A percentile compares a stretch with the other conserved stretches of the same genome.
phyloP scores from a whole-genome alignment of 2,113 vertebrate species.

The Pampusana beccarii region DNA sequence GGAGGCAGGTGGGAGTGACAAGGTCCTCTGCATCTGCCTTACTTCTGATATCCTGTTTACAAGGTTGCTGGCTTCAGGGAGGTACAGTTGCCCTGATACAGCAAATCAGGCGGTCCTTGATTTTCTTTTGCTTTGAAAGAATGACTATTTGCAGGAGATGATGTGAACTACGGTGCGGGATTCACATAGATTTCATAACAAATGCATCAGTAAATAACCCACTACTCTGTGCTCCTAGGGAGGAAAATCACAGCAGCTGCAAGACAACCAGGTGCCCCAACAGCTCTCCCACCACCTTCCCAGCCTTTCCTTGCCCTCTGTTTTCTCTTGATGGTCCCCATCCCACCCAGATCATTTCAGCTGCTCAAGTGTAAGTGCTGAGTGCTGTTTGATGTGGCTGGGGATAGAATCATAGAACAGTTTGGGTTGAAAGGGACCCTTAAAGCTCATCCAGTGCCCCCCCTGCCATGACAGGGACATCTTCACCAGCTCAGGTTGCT shows the following conservation, averaged over 20 bases:
- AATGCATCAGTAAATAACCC: background rate
- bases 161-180: background rate
- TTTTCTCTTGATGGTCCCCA: background rate
- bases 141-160: background rate
- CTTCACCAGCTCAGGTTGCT: too few species aligned
- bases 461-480: too few species aligned
- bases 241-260: background rate
- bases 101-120: background rate
- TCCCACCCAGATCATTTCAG: background rate
- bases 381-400: background rate
- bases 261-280: background rate
- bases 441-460: too few species aligned
- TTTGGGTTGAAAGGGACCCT: too few species aligned
- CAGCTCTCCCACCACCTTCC: background rate
- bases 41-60: background rate
- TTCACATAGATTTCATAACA: background rate
- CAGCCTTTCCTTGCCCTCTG: background rate
- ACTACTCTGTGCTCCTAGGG: background rate
- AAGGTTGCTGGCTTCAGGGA: background rate
- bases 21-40: background rate
- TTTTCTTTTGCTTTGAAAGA: background rate
- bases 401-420: too few species aligned
- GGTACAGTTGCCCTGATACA: accelerated
- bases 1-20: background rate
- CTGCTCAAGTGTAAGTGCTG: background rate